phyloP scores from a whole-genome alignment of 2,113 vertebrate species.

The Saguinus imperator region DNA sequence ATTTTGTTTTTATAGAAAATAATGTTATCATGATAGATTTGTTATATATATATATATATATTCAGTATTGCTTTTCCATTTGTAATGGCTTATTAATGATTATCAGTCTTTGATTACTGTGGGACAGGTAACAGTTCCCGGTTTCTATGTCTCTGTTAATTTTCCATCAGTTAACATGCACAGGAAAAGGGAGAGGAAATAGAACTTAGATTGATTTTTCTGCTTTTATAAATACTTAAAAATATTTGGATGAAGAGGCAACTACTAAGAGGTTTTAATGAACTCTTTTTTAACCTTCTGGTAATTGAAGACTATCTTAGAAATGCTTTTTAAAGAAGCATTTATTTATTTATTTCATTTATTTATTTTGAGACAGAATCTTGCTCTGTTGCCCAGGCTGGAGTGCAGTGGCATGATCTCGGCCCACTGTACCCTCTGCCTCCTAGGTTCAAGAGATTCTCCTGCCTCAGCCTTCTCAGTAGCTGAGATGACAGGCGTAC shows the following conservation, averaged over 20 bases:
- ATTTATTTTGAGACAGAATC: no score
- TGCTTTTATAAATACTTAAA: slow-evolving; percentile 32
- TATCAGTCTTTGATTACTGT: neutral
- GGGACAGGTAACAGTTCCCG: neutral
- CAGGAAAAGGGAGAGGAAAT: neutral
- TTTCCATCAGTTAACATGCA: neutral
- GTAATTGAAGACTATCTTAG: neutral
- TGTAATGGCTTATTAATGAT: neutral
- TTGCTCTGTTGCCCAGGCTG: no score
- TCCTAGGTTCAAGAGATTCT: no score
- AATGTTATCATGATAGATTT: neutral
- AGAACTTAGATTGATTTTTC: neutral
- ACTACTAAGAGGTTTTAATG: neutral
- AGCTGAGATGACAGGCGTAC: no score
- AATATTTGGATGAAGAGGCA: neutral
- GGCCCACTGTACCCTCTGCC: no score
- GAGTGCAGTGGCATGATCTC: no score
- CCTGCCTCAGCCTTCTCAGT: no score
- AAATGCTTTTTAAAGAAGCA: slow-evolving; percentile 25
- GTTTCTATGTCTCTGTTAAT: neutral
- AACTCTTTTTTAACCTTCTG: neutral
- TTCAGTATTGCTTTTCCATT: neutral
- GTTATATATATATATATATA: neutral
- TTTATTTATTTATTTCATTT: neutral
- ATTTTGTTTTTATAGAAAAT: slow-evolving; percentile 44